phyloP scores from a whole-genome alignment of 64 coral and sea anemone genomes.

The Platygyra sinensis region DNA sequence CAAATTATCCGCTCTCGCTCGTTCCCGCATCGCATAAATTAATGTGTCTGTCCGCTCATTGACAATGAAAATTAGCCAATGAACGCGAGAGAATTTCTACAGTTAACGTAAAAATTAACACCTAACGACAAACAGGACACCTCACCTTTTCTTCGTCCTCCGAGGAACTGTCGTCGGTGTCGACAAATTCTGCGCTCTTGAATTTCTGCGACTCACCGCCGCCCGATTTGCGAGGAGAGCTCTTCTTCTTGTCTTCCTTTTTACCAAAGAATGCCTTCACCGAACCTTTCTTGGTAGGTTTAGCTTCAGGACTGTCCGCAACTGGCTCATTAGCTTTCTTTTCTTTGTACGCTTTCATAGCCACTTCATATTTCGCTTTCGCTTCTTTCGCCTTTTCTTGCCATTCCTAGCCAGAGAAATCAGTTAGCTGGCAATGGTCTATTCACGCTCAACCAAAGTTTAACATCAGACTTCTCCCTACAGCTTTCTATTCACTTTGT shows the following conservation, averaged over 20 bases:
- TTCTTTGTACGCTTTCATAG: slow-evolving; percentile 82
- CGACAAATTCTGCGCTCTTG: slow-evolving; percentile 95
- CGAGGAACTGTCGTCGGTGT: slow-evolving; percentile 74
- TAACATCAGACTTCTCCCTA: too few species aligned
- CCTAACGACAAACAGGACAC: background rate
- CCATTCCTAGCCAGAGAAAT: slow-evolving; percentile 78
- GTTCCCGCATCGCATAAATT: too few species aligned
- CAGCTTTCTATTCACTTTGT: too few species aligned
- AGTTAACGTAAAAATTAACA: background rate
- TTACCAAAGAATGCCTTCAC: slow-evolving; percentile 66
- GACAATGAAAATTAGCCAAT: too few species aligned
- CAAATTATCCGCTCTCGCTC: too few species aligned
- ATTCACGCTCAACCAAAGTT: background rate
- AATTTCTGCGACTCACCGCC: slow-evolving; percentile 84
- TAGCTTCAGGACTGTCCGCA: slow-evolving; percentile 25
- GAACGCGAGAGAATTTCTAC: too few species aligned
- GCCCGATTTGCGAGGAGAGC: slow-evolving; percentile 79
- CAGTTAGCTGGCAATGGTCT: background rate
- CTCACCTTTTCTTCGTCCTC: slow-evolving; percentile 48
- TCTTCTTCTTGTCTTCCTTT: slow-evolving; percentile 50
- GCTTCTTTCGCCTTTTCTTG: slow-evolving; percentile 65
- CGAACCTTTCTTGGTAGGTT: slow-evolving; percentile 47
- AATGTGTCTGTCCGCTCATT: too few species aligned
- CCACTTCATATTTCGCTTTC: slow-evolving; percentile 74
- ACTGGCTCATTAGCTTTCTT: slow-evolving; percentile 15